These are phyloP conservation scores for Euwallacea similis DNA, from an alignment of 1,140 invertebrate genomes.

Conservation along the genomic window DNA sequence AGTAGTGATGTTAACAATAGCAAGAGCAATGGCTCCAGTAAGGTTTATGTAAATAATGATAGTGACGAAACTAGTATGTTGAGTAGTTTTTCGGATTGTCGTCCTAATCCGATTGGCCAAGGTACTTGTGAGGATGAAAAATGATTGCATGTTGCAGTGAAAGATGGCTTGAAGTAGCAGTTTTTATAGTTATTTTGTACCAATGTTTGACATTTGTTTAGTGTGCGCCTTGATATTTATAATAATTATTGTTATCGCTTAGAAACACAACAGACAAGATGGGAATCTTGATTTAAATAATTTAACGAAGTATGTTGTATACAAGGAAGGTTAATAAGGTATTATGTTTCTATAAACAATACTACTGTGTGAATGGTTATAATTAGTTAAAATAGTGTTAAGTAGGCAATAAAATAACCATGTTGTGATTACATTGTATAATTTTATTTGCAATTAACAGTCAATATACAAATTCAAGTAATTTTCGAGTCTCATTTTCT, in stretches of 20 bases:
- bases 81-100: constrained; percentile 41
- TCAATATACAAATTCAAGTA: constrained; percentile 47
- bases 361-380: too few relatives aligned
- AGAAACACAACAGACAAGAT: too few relatives aligned
- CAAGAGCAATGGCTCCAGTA: background rate
- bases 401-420: background rate
- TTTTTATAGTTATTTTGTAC: too few relatives aligned
- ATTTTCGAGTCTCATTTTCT: constrained; percentile 45
- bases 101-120: constrained; percentile 45
- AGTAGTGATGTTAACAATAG: constrained; percentile 5
- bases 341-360: too few relatives aligned
- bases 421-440: background rate
- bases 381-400: background rate
- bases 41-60: background rate
- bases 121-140: constrained; percentile 36
- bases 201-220: too few relatives aligned
- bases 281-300: too few relatives aligned
- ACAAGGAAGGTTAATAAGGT: too few relatives aligned
- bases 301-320: too few relatives aligned
- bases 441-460: constrained; percentile 38
- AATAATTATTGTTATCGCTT: too few relatives aligned
- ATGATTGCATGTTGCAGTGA: background rate
- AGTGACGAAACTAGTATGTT: constrained; percentile 42
- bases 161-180: too few relatives aligned
- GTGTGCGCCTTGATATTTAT: too few relatives aligned